Conservation (phyloP, 2,797 vertebrate genomes). For the Aplochiton taeniatus region DNA sequence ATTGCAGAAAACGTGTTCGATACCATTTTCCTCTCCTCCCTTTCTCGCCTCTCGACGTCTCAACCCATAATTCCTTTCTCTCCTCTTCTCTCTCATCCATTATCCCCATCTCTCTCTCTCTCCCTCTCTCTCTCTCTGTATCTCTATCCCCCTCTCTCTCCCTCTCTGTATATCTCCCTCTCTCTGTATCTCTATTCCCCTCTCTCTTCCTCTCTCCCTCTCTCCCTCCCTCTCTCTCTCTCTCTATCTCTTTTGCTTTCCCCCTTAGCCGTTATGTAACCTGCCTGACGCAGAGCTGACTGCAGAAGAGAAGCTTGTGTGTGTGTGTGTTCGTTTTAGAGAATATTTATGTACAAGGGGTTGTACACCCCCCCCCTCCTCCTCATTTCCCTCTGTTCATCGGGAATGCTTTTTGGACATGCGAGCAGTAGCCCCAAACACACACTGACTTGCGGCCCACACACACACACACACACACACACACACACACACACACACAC, state of each 20-base stretch:
- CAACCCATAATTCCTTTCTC: conserved; percentile 1
- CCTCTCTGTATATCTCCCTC: conserved; percentile 14
- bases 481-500: conserved; percentile 4
- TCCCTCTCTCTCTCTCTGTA: conserved; percentile 13
- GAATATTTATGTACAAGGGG: conserved; percentile 7
- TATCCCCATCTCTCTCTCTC: conserved; percentile 10
- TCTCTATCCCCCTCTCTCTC: conserved; percentile 20
- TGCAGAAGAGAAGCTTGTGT: conserved; percentile 49
- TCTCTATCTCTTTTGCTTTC: conserved; percentile 33
- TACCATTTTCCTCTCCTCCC: conserved; percentile 4
- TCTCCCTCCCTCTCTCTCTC: conserved; percentile 8
- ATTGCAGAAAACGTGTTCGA: background rate
- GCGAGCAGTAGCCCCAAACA: conserved; percentile 35
- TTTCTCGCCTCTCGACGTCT: background rate
- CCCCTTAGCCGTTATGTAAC: conserved; percentile 68
- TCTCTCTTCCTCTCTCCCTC: conserved; percentile 32
- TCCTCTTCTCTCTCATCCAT: conserved; percentile 11
- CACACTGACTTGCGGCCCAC: conserved; percentile 13
- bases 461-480: conserved; percentile 12
- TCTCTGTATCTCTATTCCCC: background rate
- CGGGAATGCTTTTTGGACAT: conserved; percentile 33
- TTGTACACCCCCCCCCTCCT: background rate
- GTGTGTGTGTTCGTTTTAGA: conserved; percentile 15
- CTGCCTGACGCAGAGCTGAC: conserved; percentile 69
- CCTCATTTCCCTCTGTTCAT: conserved; percentile 24